phyloP scores from a whole-genome alignment of 64 coral and sea anemone genomes.

The Dendrophyllia cribrosa region DNA sequence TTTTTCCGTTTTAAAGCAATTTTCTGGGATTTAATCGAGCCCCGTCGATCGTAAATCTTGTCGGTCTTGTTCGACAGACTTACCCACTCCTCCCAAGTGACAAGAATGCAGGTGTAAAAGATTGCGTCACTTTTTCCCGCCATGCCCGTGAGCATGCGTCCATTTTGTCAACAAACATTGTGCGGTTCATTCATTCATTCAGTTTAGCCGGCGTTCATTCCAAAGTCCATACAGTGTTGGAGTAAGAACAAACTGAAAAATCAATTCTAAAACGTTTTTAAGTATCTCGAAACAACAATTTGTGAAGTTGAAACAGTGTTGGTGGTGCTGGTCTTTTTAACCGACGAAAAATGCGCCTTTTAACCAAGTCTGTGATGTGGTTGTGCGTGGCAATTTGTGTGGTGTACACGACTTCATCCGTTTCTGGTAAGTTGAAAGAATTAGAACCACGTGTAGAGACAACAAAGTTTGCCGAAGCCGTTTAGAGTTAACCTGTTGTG shows the following conservation, averaged over 20 bases:
- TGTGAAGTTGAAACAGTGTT: not conserved
- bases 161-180: constrained; percentile 29
- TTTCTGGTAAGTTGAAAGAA: constrained; percentile 4
- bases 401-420: not conserved
- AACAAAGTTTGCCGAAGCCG: not conserved
- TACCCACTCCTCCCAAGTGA: not conserved
- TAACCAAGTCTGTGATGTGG: not conserved
- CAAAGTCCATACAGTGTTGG: not conserved
- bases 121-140: constrained; percentile 39
- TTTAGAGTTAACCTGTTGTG: not conserved
- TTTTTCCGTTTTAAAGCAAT: too few species aligned
- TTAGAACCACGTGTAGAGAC: not conserved
- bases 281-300: not conserved
- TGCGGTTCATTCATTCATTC: constrained; percentile 10
- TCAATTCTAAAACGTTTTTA: not conserved
- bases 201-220: not conserved
- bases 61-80: not conserved
- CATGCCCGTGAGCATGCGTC: constrained; percentile 15
- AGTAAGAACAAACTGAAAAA: not conserved
- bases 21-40: too few species aligned
- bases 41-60: too few species aligned
- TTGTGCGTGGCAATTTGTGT: constrained; percentile 2
- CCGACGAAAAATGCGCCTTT: not conserved
- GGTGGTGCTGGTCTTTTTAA: not conserved
- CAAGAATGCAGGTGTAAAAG: not conserved